These are phyloP conservation scores for Rhea americana DNA, from an alignment of 2,113 vertebrate species.

Conservation along the genomic window DNA sequence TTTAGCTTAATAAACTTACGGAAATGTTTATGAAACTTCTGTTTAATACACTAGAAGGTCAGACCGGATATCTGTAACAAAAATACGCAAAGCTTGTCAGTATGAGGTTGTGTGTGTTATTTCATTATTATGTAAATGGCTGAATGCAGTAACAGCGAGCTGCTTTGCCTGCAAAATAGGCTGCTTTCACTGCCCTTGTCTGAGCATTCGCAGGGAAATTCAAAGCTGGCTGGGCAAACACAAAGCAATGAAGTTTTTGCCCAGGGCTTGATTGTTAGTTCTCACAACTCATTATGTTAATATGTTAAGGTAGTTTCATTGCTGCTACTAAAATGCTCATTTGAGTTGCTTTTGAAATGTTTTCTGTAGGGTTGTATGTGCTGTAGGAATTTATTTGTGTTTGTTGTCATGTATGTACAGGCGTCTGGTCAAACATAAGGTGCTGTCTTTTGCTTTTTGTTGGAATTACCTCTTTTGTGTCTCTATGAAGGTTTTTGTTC, in stretches of 20 bases:
- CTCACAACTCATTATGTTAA: conserved; percentile 75
- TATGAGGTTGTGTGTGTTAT: conserved; percentile 46
- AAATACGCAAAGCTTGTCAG: conserved; percentile 25
- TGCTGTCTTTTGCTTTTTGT: not conserved
- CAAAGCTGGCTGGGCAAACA: conserved; percentile 71
- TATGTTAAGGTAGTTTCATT: conserved; percentile 43
- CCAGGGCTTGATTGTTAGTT: conserved; percentile 65
- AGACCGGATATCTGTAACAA: conserved; percentile 23
- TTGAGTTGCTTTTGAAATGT: conserved; percentile 55
- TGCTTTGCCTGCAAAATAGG: conserved; percentile 70
- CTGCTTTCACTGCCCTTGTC: conserved; percentile 67
- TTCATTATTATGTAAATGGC: conserved; percentile 63
- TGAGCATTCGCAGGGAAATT: conserved; percentile 71
- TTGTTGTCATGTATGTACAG: conserved; percentile 9
- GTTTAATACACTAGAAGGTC: conserved; percentile 4
- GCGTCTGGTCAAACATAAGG: not conserved
- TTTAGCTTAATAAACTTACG: conserved; percentile 21
- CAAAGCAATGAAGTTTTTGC: conserved; percentile 64
- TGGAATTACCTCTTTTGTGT: not conserved
- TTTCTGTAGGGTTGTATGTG: conserved; percentile 8
- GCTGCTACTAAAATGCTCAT: conserved; percentile 8
- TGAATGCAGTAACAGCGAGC: conserved; percentile 29
- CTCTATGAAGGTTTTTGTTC: not conserved
- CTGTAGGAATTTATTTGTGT: conserved; percentile 8
- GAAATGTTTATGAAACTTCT: not conserved